Evolutionary conservation across 2,113 vertebrate species (phyloP), one percentile per base, ranked within the genome.

Genomic region (Hemichromis elongatus): DNA sequence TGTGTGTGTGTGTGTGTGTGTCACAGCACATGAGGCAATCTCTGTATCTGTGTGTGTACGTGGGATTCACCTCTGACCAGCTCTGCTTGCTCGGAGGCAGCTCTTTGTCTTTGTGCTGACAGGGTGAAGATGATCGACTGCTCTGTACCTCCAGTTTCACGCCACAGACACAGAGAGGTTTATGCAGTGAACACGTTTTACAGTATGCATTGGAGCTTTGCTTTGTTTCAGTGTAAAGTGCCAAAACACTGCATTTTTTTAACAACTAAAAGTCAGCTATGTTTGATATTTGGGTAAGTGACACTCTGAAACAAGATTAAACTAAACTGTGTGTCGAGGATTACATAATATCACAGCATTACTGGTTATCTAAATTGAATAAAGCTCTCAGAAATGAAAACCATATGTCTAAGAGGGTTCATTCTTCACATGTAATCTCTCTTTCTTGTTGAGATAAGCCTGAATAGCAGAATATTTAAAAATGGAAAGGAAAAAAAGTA

Each of bases 81-180:
- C 70, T 84, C 63, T 78, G 87, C 88, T 94, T 35, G 95, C 93
- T 93, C 79, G 73, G 83, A 93, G 95, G 93, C 95, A 95, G 89
- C 92, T 92, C 89, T 95, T 95, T 93, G 92, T 95, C 93, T 95
- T 95, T 91, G 75, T 85, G 90, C 85, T 92, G 94, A 94, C 94
- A 95, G 93, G 77, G 63, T 93, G 93, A 94, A 94, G 89, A 93
- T 95, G 94, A 95, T 93, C 63, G 83, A 95, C 83, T 28, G 50
- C 86, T 56, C 52, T 77, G 92, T 84, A 80, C 80, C 79, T 91
- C 78, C 79, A 77, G 70, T 83, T 88, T 90, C 77, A 87, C 54
- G 55, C 93, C 82, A 78, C 86, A 86, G 92, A 94, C 92, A 87
- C 86, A 55, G 4, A 66, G 68, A 91, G 81, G 75, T 85, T 83